Percentiles rank a stretch among this genome's conserved stretches.
phyloP scores from a whole-genome alignment of 2,888 invertebrate genomes.

The Chaitophorus viminalis region DNA sequence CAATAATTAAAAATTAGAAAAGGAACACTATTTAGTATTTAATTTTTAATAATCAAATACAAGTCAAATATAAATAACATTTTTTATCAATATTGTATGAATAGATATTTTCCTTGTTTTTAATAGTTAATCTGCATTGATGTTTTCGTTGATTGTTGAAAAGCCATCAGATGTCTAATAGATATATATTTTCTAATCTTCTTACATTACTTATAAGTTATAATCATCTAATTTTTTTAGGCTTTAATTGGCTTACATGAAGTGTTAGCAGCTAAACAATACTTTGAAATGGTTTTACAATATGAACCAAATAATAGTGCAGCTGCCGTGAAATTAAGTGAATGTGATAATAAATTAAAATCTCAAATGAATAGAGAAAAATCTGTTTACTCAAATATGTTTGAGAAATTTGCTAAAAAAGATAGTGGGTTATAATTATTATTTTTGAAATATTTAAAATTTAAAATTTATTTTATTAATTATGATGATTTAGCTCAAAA shows the following conservation, averaged over 20 bases:
- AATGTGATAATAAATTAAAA: constrained; percentile 79
- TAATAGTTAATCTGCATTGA: not conserved
- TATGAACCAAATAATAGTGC: constrained; percentile 89
- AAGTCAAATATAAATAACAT: not conserved
- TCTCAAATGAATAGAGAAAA: constrained; percentile 84
- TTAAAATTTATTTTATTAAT: not conserved
- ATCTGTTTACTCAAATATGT: constrained; percentile 92
- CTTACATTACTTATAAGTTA: constrained; percentile 6
- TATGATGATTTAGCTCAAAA: constrained; percentile 69
- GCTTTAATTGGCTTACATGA: constrained; percentile 81
- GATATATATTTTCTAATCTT: not conserved
- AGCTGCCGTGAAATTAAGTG: constrained; percentile 79
- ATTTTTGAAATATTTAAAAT: constrained; percentile 12
- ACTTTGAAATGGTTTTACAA: constrained; percentile 81
- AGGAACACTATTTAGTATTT: too few species aligned
- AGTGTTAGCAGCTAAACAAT: constrained; percentile 78
- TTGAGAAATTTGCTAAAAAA: constrained; percentile 87
- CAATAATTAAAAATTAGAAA: too few species aligned
- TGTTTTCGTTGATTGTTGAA: not conserved
- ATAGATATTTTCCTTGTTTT: not conserved
- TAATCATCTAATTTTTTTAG: constrained; percentile 66
- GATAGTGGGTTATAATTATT: constrained; percentile 72
- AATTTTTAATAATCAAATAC: too few species aligned
- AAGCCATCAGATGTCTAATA: not conserved
- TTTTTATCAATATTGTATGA: not conserved